Base-by-base conservation (phyloP, 2,888 invertebrate species). In the Andrena fulva region DNA sequence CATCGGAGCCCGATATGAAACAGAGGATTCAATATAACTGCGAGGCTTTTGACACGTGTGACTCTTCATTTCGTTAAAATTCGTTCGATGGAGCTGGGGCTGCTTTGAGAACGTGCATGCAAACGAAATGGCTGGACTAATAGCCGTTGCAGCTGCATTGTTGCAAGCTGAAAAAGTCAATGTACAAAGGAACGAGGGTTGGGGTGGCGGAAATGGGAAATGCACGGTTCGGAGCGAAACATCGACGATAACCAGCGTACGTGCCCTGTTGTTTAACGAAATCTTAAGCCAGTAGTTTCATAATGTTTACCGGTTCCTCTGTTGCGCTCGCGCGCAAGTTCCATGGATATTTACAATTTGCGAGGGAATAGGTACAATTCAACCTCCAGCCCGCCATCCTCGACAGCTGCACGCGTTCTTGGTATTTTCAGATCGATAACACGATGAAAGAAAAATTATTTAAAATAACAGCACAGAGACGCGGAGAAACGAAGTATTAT, bases 1-100 rank as follows among this genome's bases (percentile, higher is more conserved):
- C 75, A 68, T 78, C 73, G 71, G 59, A 5, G 50, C 27, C 50
- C 59, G 54, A 70, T 76, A 73, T 77, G 76, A 82, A 76, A 76
- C 77, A 16, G 42, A 70, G 74, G 85, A 85, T 85, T 82, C 73
- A 85, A 85, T 80, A 68, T 62, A 79, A 79, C 73, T 60, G 60
- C 8, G 83, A 72, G 42, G 80, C 72, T 73, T 85, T 83, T 80
- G 72, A 79, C 60, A 81, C 59, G 63, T 62, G 71, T 72, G 74
- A 77, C 83, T 72, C 76, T 78, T 81, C 76, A 77, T 87, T 87
- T 87, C 81, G 80, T 87, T 87, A 87, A 87, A 77, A 85, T 87
- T 85, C 85, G 87, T 80, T 80, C 75, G 77, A 76, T 81, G 77
- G 78, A 85, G 69, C 76, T 48, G 29, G 56, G 60, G 77, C 79